Percentiles rank a stretch among this genome's conserved stretches.
Evolutionary conservation across 1,140 invertebrate species (phyloP).

Genomic region (Drosophila saltans): DNA sequence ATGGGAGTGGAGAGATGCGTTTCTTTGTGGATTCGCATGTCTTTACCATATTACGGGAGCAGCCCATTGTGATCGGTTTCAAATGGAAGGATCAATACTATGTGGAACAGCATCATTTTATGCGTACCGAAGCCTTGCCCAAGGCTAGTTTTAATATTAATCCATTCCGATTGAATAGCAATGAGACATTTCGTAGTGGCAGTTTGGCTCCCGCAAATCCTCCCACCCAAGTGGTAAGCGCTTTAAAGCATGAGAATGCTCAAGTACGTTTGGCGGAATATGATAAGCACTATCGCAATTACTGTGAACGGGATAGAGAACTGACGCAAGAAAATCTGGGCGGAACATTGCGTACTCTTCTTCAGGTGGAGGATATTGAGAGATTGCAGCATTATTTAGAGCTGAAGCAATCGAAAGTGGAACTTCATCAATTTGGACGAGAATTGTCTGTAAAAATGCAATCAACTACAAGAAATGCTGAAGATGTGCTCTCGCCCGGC

Average conservation of each 20-base stretch:
- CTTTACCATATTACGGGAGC: conserved; percentile 66
- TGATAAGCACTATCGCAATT: conserved; percentile 58
- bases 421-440: conserved; percentile 64
- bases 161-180: conserved; percentile 58
- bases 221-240: conserved; percentile 37
- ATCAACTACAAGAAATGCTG: conserved; percentile 26
- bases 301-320: conserved; percentile 42
- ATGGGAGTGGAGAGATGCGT: conserved; percentile 33
- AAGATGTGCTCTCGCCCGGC: conserved; percentile 65
- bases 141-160: conserved; percentile 62
- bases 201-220: conserved; percentile 44
- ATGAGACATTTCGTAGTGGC: conserved; percentile 45
- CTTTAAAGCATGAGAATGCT: conserved; percentile 53
- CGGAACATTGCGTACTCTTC: conserved; percentile 51
- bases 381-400: conserved; percentile 54
- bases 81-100: conserved; percentile 38
- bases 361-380: conserved; percentile 75
- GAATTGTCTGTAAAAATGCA: conserved; percentile 67
- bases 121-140: conserved; percentile 65
- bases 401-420: conserved; percentile 61
- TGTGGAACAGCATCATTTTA: conserved; percentile 78
- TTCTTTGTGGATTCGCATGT: conserved; percentile 79
- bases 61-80: conserved; percentile 70
- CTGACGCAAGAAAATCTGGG: conserved; percentile 49
- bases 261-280: conserved; percentile 43